phyloP scores from a whole-genome alignment of 53 echinoderm and acorn worm genomes.

The Crossaster papposus region DNA sequence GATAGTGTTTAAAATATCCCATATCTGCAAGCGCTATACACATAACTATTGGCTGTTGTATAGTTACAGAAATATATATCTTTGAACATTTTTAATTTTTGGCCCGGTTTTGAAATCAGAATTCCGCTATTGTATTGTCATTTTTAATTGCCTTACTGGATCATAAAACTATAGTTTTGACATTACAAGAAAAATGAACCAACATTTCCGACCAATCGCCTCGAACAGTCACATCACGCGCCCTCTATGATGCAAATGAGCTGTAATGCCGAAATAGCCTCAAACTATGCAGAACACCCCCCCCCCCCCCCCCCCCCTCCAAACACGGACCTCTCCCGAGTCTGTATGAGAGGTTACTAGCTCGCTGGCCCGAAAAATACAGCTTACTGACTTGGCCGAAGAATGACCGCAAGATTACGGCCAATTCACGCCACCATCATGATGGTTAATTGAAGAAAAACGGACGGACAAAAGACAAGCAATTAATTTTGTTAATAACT shows the following conservation, averaged over 20 bases:
- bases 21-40: too few species aligned
- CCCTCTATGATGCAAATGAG: constrained; percentile 1
- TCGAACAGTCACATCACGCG: background rate
- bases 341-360: background rate
- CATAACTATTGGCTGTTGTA: too few species aligned
- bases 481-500: background rate
- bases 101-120: too few species aligned
- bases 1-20: too few species aligned
- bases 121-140: too few species aligned
- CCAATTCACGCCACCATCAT: background rate
- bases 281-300: background rate
- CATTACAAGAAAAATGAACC: background rate
- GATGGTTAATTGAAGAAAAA: constrained; percentile 52
- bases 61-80: too few species aligned
- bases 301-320: background rate
- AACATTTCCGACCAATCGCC: background rate
- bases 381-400: constrained; percentile 8
- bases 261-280: background rate
- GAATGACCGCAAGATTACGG: constrained; percentile 57
- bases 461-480: constrained; percentile 47
- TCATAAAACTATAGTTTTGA: too few species aligned
- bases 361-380: constrained; percentile 42
- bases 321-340: background rate
- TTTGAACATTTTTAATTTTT: too few species aligned
- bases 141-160: too few species aligned